Evolutionary conservation across 2,113 vertebrate genomes (phyloP).

Genomic region (Rhinogobius similis): DNA sequence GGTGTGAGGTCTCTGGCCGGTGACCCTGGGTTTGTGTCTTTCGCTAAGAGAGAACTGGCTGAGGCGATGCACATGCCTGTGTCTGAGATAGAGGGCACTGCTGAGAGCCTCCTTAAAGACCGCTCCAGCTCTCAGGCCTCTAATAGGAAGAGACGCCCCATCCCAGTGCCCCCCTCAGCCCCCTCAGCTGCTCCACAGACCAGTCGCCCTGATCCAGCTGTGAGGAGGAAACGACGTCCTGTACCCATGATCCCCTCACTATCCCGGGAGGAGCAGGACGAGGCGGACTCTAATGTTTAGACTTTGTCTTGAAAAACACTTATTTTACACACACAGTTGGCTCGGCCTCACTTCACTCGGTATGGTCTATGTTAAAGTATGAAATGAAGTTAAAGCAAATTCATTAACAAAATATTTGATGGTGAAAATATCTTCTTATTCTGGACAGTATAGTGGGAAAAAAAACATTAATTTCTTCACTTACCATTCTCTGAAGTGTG

Average conservation of each 20-base stretch:
- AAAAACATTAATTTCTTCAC: slow-evolving; percentile 38
- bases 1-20: slow-evolving; percentile 75
- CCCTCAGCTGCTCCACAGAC: slow-evolving; percentile 10
- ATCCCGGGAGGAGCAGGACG: slow-evolving; percentile 1
- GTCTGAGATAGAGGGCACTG: slow-evolving; percentile 77
- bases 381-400: slow-evolving; percentile 33
- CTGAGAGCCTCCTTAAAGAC: slow-evolving; percentile 73
- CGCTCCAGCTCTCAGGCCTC: slow-evolving; percentile 42
- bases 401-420: slow-evolving; percentile 41
- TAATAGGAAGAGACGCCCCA: slow-evolving; percentile 63
- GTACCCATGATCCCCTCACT: slow-evolving; percentile 56
- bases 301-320: slow-evolving; percentile 6
- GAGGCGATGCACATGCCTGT: slow-evolving; percentile 78
- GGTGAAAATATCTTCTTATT: slow-evolving; percentile 36
- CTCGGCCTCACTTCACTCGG: slow-evolving; percentile 38
- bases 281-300: slow-evolving; percentile 57
- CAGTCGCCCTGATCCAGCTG: slow-evolving; percentile 53
- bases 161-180: slow-evolving; percentile 52
- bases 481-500: slow-evolving; percentile 58
- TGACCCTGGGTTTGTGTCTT: slow-evolving; percentile 75
- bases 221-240: slow-evolving; percentile 69
- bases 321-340: slow-evolving; percentile 35
- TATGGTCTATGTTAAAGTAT: slow-evolving; percentile 24
- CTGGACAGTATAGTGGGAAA: slow-evolving; percentile 32
- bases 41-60: slow-evolving; percentile 78